A percentile compares a stretch with the other conserved stretches of the same genome.
Conservation (phyloP, 2,888 invertebrate species). For the Pachliopta kotzebuea region DNA sequence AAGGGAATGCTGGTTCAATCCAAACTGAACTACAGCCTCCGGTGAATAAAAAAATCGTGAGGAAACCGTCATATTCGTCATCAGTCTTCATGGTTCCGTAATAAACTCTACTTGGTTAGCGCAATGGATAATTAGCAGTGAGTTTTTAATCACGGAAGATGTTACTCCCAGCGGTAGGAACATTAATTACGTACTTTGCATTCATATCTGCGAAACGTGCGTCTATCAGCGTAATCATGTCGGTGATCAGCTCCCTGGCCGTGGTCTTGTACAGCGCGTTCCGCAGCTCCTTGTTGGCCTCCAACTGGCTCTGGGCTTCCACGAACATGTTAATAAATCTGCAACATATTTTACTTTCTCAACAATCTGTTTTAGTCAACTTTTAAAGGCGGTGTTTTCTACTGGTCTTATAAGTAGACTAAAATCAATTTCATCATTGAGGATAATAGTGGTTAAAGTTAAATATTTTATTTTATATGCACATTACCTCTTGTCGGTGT, state of each 20-base stretch:
- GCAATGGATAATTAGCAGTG: background rate
- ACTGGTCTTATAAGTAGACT: background rate
- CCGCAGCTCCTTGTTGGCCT: conserved; percentile 35
- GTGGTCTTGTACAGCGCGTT: conserved; percentile 34
- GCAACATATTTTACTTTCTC: background rate
- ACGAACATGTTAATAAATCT: conserved; percentile 36
- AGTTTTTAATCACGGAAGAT: too few relatives aligned
- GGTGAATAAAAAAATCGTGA: background rate
- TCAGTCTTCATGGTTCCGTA: too few relatives aligned
- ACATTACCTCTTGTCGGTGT: conserved; percentile 53
- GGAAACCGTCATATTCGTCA: background rate
- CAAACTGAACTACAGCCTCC: too few relatives aligned
- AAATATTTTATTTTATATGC: background rate
- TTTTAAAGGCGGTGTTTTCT: background rate
- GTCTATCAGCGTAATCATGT: conserved; percentile 40
- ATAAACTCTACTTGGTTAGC: too few relatives aligned
- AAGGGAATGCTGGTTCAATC: background rate
- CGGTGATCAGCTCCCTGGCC: conserved; percentile 37
- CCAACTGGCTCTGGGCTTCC: conserved; percentile 42
- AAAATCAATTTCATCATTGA: background rate
- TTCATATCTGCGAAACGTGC: conserved; percentile 43
- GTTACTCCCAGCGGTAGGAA: too few relatives aligned
- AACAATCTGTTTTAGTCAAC: background rate
- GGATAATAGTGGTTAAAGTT: background rate
- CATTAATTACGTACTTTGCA: conserved; percentile 37